These are phyloP conservation scores for Pygoscelis adeliae DNA, from an alignment of 2,113 vertebrate genomes.

Conservation along the genomic window DNA sequence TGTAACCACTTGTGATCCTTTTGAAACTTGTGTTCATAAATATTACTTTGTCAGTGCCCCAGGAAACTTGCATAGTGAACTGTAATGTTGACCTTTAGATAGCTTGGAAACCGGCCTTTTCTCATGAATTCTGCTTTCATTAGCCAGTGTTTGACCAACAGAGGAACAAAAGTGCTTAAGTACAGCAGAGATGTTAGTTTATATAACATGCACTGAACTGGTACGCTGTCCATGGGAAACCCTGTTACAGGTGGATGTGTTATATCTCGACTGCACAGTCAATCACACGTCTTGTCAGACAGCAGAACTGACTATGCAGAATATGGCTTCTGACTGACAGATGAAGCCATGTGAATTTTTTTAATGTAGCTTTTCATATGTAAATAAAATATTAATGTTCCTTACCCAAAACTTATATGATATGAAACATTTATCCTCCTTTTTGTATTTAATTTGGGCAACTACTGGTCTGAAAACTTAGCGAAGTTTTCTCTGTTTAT, in stretches of 20 bases:
- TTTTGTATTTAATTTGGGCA: neutral
- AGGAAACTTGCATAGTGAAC: neutral
- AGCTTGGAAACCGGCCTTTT: neutral
- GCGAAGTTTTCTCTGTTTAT: neutral
- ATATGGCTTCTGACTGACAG: neutral
- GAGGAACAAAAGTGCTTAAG: neutral
- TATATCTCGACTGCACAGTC: neutral
- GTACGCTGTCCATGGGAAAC: neutral
- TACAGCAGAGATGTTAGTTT: neutral
- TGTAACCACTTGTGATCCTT: neutral
- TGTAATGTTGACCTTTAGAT: neutral
- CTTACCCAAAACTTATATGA: neutral
- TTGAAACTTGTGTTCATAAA: neutral
- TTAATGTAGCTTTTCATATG: neutral
- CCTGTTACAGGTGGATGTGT: neutral
- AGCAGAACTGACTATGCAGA: neutral
- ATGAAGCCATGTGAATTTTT: neutral
- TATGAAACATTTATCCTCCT: neutral
- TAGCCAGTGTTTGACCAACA: neutral
- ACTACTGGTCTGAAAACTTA: neutral
- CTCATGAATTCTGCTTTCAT: neutral
- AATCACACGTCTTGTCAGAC: neutral
- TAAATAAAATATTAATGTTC: neutral
- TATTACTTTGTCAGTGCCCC: neutral
- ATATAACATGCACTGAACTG: neutral